Conservation (phyloP, 2,113 vertebrate species). For the Paratilapia polleni region DNA sequence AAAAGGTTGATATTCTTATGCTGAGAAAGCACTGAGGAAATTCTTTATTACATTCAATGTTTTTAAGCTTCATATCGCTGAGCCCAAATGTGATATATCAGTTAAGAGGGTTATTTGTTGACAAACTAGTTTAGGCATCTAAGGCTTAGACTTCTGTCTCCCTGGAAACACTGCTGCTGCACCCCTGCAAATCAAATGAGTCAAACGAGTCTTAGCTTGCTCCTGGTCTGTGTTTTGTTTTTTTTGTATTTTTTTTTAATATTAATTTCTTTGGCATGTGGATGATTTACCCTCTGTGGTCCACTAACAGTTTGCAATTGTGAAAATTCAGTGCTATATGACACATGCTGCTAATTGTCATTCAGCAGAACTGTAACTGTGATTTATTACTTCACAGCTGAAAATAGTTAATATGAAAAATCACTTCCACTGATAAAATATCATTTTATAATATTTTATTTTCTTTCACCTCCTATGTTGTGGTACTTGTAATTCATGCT, state of each 20-base stretch:
- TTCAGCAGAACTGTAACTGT: neutral
- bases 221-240: fast-evolving
- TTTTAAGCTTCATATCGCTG: neutral
- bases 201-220: neutral
- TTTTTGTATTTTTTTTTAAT: neutral
- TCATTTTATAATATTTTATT: neutral
- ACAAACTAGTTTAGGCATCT: neutral
- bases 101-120: neutral
- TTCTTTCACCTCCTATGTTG: neutral
- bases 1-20: neutral
- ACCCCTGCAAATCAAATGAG: neutral
- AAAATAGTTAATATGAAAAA: neutral
- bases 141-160: neutral
- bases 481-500: neutral
- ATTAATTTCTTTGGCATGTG: neutral
- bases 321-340: neutral
- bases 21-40: neutral
- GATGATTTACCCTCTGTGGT: neutral
- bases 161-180: neutral
- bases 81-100: neutral
- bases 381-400: neutral
- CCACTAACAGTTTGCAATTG: neutral
- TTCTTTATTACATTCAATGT: neutral
- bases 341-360: neutral
- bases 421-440: neutral